These are phyloP conservation scores for Toxotes chatareus DNA, from an alignment of 2,113 vertebrate genomes.

Conservation along the genomic window DNA sequence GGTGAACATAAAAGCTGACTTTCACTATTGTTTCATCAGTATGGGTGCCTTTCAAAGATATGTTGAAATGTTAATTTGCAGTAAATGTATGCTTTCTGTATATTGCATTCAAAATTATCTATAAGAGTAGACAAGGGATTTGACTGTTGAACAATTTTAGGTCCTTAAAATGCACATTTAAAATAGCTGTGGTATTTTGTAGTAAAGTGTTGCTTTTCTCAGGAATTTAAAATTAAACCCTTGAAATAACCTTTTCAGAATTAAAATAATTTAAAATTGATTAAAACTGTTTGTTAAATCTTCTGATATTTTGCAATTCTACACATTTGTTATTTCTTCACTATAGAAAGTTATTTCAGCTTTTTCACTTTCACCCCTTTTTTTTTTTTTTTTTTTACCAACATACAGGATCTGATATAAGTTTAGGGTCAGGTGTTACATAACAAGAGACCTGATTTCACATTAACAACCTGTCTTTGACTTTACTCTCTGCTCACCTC, in stretches of 20 bases:
- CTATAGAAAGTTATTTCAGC: too few relatives aligned
- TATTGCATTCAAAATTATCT: background rate
- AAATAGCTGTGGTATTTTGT: too few relatives aligned
- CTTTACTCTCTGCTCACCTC: constrained; percentile 8
- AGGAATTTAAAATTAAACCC: background rate
- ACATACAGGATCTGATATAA: background rate
- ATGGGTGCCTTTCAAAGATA: background rate
- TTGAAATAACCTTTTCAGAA: too few relatives aligned
- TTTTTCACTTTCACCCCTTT: background rate
- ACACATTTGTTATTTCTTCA: background rate
- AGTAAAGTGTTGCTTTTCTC: background rate
- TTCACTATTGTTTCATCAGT: constrained; percentile 7
- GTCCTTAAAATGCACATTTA: background rate
- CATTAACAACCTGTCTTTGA: background rate
- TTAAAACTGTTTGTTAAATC: background rate
- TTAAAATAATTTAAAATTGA: background rate
- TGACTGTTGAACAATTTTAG: background rate
- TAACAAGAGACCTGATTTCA: background rate
- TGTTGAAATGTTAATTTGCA: background rate
- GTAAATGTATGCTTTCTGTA: background rate
- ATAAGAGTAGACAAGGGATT: background rate
- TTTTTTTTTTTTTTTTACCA: background rate
- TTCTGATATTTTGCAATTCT: background rate
- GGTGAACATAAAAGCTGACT: background rate
- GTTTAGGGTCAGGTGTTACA: background rate